Evolutionary conservation across 2,888 invertebrate species (phyloP), one percentile per base, ranked within the genome.

Genomic region (Xanthostigma xanthostigma): DNA sequence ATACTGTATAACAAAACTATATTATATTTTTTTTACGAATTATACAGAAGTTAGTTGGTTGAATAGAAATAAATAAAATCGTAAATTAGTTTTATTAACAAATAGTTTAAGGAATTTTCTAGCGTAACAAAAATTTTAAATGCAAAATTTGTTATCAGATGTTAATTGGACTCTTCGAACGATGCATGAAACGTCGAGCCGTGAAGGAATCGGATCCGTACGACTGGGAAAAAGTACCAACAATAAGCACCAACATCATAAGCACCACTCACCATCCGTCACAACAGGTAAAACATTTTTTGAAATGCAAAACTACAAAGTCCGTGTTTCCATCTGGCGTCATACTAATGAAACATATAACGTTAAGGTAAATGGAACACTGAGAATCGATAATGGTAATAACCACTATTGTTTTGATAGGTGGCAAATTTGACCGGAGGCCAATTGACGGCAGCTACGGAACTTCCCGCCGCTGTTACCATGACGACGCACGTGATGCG

Each of bases 111-210:
- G 37, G 10, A 39, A 8, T 2, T 27, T 27, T 39, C 14, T 9
- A 8, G 10, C 39, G 10, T 9, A 39, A 9, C 9, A 39, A 8
- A 39, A 14, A 14, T 14, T 14, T 39, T 10, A 39, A 39, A 13
- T 39, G 2, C 5, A 37, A 41, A 41, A 48, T 10, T 49, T 44
- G 50, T 41, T 60, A 62, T 2, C 55, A 79, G 68, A 88, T 94
- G 85, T 72, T 97, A 58, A 81, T 84, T 45, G 79, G 86, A 8
- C 68, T 93, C 48, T 84, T 93, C 59, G 93, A 93, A 66, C 72
- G 93, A 33, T 94, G 95, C 69, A 93, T 95, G 84, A 90, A 92
- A 64, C 75, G 94, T 1, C 77, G 94, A 12, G 91, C 91, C 27
- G 90, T 96, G 9, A 81, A 87, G 56, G 87, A 92, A 53, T 74